Conservation (phyloP, 2,797 vertebrate genomes). For the Chaunax sp. region DNA sequence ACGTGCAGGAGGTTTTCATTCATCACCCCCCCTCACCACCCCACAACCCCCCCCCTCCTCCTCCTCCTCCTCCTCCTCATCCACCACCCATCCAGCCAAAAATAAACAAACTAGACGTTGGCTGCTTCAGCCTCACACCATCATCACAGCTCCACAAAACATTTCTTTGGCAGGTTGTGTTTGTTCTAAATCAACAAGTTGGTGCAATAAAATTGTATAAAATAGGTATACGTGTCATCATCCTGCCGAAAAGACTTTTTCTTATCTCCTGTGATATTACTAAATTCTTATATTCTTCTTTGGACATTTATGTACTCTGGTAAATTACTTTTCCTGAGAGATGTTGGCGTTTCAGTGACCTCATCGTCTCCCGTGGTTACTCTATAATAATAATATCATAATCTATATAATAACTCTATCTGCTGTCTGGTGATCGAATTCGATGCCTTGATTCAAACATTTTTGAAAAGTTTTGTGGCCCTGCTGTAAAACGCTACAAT, state of each 20-base stretch:
- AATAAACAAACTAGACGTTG: slow-evolving; percentile 68
- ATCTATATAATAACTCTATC: too few relatives aligned
- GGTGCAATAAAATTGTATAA: neutral
- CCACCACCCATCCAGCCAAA: slow-evolving; percentile 52
- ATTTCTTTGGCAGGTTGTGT: slow-evolving; percentile 34
- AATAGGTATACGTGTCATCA: too few relatives aligned
- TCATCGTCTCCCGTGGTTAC: slow-evolving; percentile 48
- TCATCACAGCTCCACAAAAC: slow-evolving; percentile 46
- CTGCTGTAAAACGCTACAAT: too few relatives aligned
- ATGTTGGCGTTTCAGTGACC: neutral
- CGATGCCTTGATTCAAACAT: too few relatives aligned
- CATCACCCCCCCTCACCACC: slow-evolving; percentile 39
- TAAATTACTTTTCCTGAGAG: slow-evolving; percentile 21
- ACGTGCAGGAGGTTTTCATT: slow-evolving; percentile 73
- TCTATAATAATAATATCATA: too few relatives aligned
- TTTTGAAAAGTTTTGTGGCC: too few relatives aligned
- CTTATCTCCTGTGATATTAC: too few relatives aligned
- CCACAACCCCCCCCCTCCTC: neutral
- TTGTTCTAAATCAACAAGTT: slow-evolving; percentile 57
- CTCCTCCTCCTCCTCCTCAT: neutral
- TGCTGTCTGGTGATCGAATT: too few relatives aligned
- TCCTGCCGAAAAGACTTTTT: neutral
- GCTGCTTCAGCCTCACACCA: slow-evolving; percentile 48
- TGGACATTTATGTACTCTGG: neutral
- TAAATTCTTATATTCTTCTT: neutral